Percentiles rank a stretch among this genome's conserved stretches.
These are phyloP conservation scores for Moxostoma hubbsi DNA, from an alignment of 2,797 vertebrate species.

Conservation along the genomic window DNA sequence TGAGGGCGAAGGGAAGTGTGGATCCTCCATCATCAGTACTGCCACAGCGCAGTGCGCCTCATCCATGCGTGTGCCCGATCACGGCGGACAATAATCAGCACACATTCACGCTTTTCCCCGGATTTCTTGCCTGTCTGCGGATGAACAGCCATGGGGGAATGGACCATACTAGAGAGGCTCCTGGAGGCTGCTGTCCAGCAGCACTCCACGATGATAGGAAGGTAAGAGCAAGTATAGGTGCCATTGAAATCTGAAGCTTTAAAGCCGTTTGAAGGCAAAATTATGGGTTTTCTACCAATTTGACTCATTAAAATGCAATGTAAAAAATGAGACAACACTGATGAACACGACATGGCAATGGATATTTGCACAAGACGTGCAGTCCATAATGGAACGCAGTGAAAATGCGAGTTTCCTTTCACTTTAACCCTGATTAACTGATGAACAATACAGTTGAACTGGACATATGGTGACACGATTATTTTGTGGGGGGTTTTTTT, in stretches of 20 bases:
- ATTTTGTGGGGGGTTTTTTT: background rate
- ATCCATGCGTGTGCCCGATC: constrained; percentile 54
- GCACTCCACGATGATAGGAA: constrained; percentile 99
- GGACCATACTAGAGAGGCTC: constrained; percentile 99
- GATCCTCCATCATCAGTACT: constrained; percentile 55
- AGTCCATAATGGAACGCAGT: no score
- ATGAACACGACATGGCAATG: no score
- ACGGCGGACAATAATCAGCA: constrained; percentile 61
- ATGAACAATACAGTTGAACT: no score
- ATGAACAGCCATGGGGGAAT: constrained; percentile 99
- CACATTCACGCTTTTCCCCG: constrained; percentile 55
- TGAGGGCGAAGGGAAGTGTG: constrained; percentile 78
- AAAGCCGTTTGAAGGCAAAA: no score
- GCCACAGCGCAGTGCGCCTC: constrained; percentile 32
- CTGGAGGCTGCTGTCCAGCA: constrained; percentile 99
- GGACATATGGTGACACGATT: no score
- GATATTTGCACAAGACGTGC: no score
- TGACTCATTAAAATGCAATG: no score
- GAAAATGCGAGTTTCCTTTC: no score
- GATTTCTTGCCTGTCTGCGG: constrained; percentile 86
- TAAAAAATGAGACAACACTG: no score
- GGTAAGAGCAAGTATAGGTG: constrained; percentile 81
- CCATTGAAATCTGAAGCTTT: no score
- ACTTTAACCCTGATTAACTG: no score
- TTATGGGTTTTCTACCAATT: no score